A percentile compares a stretch with the other conserved stretches of the same genome.
These are phyloP conservation scores for Acronicta aceris DNA, from an alignment of 2,888 invertebrate genomes.

Conservation along the genomic window DNA sequence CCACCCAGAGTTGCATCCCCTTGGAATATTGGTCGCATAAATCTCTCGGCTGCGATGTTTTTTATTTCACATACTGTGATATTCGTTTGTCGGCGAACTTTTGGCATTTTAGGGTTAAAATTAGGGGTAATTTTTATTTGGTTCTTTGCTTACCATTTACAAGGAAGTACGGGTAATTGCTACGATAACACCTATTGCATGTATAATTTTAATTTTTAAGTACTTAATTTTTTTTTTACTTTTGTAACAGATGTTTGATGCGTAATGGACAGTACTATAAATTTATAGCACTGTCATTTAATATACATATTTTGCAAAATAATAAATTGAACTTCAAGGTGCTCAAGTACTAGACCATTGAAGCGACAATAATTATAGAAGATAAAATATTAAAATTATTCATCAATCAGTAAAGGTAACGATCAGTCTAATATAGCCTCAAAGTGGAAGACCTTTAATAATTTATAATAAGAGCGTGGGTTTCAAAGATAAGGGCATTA, in stretches of 20 bases:
- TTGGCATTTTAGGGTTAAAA: conserved; percentile 21
- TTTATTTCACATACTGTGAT: conserved; percentile 49
- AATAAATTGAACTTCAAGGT: conserved; percentile 15
- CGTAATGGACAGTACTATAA: too few species aligned
- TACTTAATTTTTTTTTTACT: too few species aligned
- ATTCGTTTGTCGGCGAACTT: conserved; percentile 40
- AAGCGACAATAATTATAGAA: conserved; percentile 40
- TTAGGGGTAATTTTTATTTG: conserved; percentile 6
- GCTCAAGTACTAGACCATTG: background rate
- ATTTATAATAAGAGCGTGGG: conserved; percentile 46
- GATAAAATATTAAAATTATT: conserved; percentile 26
- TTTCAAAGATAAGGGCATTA: conserved; percentile 4
- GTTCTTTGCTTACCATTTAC: background rate
- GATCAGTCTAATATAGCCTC: conserved; percentile 37
- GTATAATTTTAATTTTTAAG: too few species aligned
- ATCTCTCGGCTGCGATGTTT: conserved; percentile 57
- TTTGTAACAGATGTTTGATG: too few species aligned
- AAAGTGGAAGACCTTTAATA: conserved; percentile 46
- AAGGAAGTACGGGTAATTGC: background rate
- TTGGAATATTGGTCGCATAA: conserved; percentile 66
- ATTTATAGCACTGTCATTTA: too few species aligned
- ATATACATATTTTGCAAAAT: conserved; percentile 1
- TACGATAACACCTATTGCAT: too few species aligned
- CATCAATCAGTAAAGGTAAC: conserved; percentile 23
- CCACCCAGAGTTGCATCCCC: conserved; percentile 47